Percentiles rank a stretch among this genome's conserved stretches.
Conservation (phyloP, 2,797 vertebrate species). For the Gastrophryne carolinensis region DNA sequence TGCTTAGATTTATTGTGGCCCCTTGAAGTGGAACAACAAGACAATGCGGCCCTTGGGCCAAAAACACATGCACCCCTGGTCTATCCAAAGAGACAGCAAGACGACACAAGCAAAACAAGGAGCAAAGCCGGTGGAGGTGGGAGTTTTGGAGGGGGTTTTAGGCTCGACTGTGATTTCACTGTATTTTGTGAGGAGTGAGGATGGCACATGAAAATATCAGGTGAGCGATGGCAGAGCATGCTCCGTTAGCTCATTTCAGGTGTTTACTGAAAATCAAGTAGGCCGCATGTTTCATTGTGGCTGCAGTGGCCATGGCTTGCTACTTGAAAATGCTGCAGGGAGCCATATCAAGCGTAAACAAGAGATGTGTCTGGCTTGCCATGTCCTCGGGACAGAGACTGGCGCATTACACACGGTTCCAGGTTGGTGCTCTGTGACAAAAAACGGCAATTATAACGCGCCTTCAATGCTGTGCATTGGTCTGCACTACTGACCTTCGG, state of each 20-base stretch:
- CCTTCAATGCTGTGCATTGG: constrained; percentile 6
- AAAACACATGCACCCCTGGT: too few relatives aligned
- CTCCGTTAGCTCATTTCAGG: constrained; percentile 17
- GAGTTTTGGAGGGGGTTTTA: too few relatives aligned
- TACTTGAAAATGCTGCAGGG: background rate
- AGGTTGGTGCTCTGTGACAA: constrained; percentile 8
- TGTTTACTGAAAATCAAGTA: background rate
- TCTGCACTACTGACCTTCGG: constrained; percentile 19
- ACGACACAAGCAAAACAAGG: too few relatives aligned
- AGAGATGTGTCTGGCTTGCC: constrained; percentile 1
- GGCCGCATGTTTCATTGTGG: background rate
- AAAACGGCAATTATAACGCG: constrained; percentile 13
- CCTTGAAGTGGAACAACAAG: too few relatives aligned
- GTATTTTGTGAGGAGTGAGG: too few relatives aligned
- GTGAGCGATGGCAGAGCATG: background rate
- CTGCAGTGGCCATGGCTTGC: too few relatives aligned
- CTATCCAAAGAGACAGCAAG: too few relatives aligned
- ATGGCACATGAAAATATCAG: too few relatives aligned
- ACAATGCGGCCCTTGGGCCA: too few relatives aligned
- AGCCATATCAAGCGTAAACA: constrained; percentile 9
- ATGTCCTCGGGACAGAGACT: background rate
- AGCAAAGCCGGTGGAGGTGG: too few relatives aligned
- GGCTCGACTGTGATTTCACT: too few relatives aligned
- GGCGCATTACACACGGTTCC: background rate
- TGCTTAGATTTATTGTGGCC: too few relatives aligned